A percentile compares a stretch with the other conserved stretches of the same genome.
Conservation (phyloP, 37 sponge, comb jelly and placozoan genomes). For the Spongilla lacustris region DNA sequence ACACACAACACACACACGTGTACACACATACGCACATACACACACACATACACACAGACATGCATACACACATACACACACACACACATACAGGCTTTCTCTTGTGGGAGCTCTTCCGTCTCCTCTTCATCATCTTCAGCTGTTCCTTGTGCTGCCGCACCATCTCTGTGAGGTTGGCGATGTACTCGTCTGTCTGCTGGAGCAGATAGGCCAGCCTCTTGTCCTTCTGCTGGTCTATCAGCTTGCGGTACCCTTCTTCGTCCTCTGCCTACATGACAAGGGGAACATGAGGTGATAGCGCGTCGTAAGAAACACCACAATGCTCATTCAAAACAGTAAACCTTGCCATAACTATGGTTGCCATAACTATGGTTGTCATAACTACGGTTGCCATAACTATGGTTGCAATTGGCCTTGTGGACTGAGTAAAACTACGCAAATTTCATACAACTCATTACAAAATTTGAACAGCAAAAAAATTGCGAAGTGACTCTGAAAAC, state of each 20-base stretch:
- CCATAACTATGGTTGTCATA: too few species aligned
- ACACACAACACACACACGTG: too few species aligned
- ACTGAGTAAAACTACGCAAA: too few species aligned
- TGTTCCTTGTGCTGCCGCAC: constrained; percentile 95
- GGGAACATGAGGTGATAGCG: constrained; percentile 6
- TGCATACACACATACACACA: constrained; percentile 3
- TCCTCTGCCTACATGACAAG: constrained; percentile 87
- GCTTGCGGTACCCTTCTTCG: constrained; percentile 96
- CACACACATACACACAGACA: background rate
- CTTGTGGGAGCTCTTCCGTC: constrained; percentile 63
- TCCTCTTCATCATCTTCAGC: constrained; percentile 72
- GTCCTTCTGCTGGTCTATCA: constrained; percentile 99
- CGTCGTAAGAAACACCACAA: too few species aligned
- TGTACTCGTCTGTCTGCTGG: constrained; percentile 98
- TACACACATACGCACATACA: too few species aligned
- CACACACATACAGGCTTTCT: background rate
- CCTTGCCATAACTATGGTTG: too few species aligned
- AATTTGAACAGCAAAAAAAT: too few species aligned
- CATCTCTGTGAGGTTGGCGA: constrained; percentile 89
- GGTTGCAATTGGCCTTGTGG: too few species aligned
- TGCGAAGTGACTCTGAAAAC: too few species aligned
- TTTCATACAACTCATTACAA: too few species aligned
- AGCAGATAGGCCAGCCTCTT: constrained; percentile 92
- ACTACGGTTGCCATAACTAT: too few species aligned
- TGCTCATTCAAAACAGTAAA: too few species aligned